Evolutionary conservation across 2,888 invertebrate species (phyloP).

Genomic region (Eupithecia insigniata): DNA sequence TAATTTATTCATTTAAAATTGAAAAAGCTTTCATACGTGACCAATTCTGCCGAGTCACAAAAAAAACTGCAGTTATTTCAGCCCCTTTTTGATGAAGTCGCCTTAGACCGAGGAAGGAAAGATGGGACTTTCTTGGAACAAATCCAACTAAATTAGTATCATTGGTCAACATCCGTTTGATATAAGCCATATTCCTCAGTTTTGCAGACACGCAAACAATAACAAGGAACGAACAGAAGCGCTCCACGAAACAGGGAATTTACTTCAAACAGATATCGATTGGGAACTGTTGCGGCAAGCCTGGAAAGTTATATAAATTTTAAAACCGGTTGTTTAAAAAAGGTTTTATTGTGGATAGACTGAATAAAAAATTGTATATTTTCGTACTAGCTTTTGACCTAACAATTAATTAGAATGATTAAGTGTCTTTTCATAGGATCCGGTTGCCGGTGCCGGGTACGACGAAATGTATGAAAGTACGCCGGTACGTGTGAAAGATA

Average conservation of each 20-base stretch:
- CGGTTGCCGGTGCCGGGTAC: too few species aligned
- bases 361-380: too few species aligned
- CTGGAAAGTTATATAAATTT: not conserved
- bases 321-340: not conserved
- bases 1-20: too few species aligned
- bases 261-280: conserved; percentile 13
- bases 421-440: too few species aligned
- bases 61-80: not conserved
- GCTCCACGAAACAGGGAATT: conserved; percentile 8
- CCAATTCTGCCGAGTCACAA: not conserved
- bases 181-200: conserved; percentile 40
- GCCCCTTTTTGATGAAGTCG: not conserved
- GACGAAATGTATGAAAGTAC: too few species aligned
- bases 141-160: conserved; percentile 49
- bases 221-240: conserved; percentile 45
- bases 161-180: conserved; percentile 52
- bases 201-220: conserved; percentile 47
- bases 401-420: too few species aligned
- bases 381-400: too few species aligned
- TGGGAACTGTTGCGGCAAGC: conserved; percentile 3
- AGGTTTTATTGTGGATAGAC: not conserved
- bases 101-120: not conserved
- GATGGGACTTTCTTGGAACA: conserved; percentile 45
- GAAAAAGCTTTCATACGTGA: not conserved
- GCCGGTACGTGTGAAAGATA: too few species aligned